These are phyloP conservation scores for Zootermopsis nevadensis DNA, from an alignment of 2,888 invertebrate species.

Conservation along the genomic window DNA sequence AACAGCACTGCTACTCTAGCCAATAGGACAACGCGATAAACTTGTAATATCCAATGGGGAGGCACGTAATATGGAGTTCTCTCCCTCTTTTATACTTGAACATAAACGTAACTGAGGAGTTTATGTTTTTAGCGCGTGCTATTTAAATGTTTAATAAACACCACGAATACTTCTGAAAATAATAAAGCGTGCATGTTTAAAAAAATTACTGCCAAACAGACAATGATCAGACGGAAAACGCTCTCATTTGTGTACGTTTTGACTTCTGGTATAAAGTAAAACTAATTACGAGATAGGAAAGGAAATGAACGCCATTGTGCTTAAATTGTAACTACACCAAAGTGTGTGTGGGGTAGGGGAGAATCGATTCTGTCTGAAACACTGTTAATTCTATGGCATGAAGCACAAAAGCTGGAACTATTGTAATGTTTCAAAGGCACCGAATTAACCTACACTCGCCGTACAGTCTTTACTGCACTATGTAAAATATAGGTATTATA, in stretches of 20 bases:
- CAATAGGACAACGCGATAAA: constrained; percentile 39
- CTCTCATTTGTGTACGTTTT: neutral
- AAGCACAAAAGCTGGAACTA: neutral
- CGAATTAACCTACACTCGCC: neutral
- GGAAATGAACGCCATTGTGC: neutral
- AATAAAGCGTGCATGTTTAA: neutral
- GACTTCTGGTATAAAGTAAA: constrained; percentile 7
- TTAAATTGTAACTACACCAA: neutral
- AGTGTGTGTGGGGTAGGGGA: neutral
- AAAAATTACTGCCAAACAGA: neutral
- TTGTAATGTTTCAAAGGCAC: neutral
- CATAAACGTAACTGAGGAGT: neutral
- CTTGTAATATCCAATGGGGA: constrained; percentile 14
- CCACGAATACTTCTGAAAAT: neutral
- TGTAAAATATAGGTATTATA: neutral
- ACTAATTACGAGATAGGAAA: constrained; percentile 8
- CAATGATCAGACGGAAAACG: neutral
- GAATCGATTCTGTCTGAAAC: neutral
- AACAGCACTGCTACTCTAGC: neutral
- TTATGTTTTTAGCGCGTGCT: neutral
- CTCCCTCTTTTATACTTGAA: neutral
- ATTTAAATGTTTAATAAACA: neutral
- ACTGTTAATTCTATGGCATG: neutral
- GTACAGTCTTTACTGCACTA: neutral
- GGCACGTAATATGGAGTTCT: neutral